These are phyloP conservation scores for Myrmecobius fasciatus DNA, from an alignment of 2,113 vertebrate genomes.

Conservation along the genomic window DNA sequence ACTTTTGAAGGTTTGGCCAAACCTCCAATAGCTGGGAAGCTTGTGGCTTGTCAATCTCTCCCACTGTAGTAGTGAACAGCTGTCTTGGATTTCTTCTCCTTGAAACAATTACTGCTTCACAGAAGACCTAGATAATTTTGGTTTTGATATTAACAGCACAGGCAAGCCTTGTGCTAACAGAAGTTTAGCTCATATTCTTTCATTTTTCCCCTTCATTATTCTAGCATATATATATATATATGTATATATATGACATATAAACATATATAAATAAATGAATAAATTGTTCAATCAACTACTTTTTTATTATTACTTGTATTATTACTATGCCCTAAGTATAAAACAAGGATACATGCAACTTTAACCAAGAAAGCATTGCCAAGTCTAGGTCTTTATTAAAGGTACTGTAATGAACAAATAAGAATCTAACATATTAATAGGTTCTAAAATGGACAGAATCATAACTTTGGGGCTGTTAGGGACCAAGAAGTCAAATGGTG, in stretches of 20 bases:
- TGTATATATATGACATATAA: too few relatives aligned
- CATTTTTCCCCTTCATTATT: slow-evolving; percentile 32
- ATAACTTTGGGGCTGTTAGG: neutral
- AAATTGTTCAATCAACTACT: too few relatives aligned
- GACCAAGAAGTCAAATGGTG: neutral
- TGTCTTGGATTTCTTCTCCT: slow-evolving; percentile 74
- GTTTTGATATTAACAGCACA: slow-evolving; percentile 77
- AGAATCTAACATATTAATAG: neutral
- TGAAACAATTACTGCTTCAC: slow-evolving; percentile 77
- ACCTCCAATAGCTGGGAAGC: slow-evolving; percentile 57
- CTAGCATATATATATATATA: neutral
- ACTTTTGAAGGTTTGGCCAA: slow-evolving; percentile 47
- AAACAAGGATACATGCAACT: neutral
- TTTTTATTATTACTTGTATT: too few relatives aligned
- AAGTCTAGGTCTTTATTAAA: neutral
- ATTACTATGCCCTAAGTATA: neutral
- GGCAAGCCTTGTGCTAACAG: slow-evolving; percentile 71
- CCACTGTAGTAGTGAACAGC: slow-evolving; percentile 71
- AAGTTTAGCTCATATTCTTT: slow-evolving; percentile 74
- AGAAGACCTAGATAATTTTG: slow-evolving; percentile 78
- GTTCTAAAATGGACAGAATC: neutral
- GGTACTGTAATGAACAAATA: neutral
- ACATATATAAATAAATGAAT: too few relatives aligned
- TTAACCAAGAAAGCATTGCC: neutral
- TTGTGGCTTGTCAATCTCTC: slow-evolving; percentile 71